Conservation (phyloP, 37 sponge, comb jelly and placozoan genomes). For the Ephydatia muelleri region DNA sequence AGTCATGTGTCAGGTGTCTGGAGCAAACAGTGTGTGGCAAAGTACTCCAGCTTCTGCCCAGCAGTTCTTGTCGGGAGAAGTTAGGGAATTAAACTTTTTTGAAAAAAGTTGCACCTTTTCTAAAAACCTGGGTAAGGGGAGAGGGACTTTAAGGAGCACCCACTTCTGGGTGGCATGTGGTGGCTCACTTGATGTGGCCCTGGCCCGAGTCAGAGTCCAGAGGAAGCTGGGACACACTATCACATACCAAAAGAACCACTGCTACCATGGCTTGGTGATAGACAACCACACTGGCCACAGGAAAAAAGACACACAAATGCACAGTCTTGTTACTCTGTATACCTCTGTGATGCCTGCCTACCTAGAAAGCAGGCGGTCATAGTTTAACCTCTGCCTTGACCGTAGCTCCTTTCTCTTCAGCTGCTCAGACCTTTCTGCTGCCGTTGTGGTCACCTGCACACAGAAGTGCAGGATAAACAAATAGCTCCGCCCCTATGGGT, state of each 20-base stretch:
- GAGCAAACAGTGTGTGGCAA: conserved; percentile 11
- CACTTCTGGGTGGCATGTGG: background rate
- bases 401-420: conserved; percentile 29
- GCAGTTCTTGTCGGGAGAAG: conserved; percentile 48
- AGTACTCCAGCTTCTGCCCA: conserved; percentile 62
- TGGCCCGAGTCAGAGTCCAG: background rate
- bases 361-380: conserved; percentile 48
- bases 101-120: conserved; percentile 62
- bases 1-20: no score
- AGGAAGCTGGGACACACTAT: background rate
- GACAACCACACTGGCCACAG: background rate
- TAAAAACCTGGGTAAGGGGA: conserved; percentile 22
- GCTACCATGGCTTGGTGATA: conserved; percentile 6
- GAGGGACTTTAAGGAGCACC: background rate
- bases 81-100: conserved; percentile 67
- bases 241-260: background rate
- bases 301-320: no score
- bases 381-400: conserved; percentile 71
- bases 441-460: conserved; percentile 5
- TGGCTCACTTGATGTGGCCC: background rate
- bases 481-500: background rate
- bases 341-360: background rate
- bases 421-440: conserved; percentile 29
- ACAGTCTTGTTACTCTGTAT: background rate
- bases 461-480: no score